Percentiles rank a stretch among this genome's conserved stretches.
Evolutionary conservation across 2,888 invertebrate genomes (phyloP).

Genomic region (Nemapogon koenigi): DNA sequence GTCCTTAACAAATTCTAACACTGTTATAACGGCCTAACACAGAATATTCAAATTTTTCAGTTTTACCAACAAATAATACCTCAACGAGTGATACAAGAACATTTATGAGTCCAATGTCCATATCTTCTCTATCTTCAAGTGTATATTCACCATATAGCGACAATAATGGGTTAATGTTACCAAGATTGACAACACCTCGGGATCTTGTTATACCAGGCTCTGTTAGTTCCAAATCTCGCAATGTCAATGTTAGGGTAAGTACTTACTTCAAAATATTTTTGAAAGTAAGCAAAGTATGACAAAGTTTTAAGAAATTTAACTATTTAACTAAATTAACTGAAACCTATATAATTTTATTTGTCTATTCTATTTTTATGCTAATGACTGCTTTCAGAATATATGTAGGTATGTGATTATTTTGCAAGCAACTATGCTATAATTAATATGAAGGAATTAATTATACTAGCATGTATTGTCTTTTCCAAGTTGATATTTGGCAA

Average conservation of each 20-base stretch:
- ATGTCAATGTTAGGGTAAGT: constrained; percentile 30
- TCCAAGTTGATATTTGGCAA: too few relatives aligned
- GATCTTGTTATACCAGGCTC: constrained; percentile 39
- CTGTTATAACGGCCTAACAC: too few relatives aligned
- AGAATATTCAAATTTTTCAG: constrained; percentile 23
- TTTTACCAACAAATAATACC: constrained; percentile 25
- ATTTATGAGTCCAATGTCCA: constrained; percentile 40
- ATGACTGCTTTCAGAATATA: too few relatives aligned
- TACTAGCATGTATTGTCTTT: too few relatives aligned
- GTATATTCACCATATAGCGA: constrained; percentile 34
- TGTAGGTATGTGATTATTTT: too few relatives aligned
- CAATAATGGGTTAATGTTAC: constrained; percentile 28
- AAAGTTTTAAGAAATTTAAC: too few relatives aligned
- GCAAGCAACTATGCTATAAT: too few relatives aligned
- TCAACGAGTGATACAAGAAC: constrained; percentile 30
- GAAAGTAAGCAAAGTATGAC: not conserved
- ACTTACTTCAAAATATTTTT: not conserved
- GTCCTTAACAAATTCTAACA: too few relatives aligned
- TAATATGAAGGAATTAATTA: too few relatives aligned
- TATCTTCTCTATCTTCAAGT: constrained; percentile 38
- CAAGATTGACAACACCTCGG: constrained; percentile 42
- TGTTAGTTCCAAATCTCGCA: constrained; percentile 18
- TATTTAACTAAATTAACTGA: too few relatives aligned
- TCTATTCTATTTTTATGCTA: too few relatives aligned
- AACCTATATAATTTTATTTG: too few relatives aligned